A percentile compares a stretch with the other conserved stretches of the same genome.
Conservation (phyloP, 2,113 vertebrate genomes). For the Melanostigma gelatinosum region DNA sequence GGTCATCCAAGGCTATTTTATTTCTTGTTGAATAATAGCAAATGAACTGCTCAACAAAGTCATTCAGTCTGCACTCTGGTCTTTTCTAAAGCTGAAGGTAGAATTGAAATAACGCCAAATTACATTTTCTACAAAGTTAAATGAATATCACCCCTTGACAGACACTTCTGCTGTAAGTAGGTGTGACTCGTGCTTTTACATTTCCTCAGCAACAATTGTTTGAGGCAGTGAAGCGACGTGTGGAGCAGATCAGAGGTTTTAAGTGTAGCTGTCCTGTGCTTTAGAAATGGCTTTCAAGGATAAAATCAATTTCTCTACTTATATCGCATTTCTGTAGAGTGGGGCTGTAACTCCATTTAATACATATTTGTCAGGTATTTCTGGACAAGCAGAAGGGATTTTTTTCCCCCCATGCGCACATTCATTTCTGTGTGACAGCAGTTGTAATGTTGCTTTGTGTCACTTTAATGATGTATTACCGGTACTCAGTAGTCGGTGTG, state of each 20-base stretch:
- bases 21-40: conserved; percentile 41
- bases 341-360: conserved; percentile 70
- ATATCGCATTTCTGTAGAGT: conserved; percentile 48
- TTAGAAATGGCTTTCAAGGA: conserved; percentile 58
- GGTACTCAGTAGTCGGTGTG: conserved; percentile 54
- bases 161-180: conserved; percentile 12
- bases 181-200: conserved; percentile 34
- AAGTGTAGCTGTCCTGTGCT: conserved; percentile 35
- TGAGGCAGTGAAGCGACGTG: conserved; percentile 40
- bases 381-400: conserved; percentile 61
- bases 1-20: conserved; percentile 18
- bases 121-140: conserved; percentile 36
- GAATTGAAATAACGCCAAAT: conserved; percentile 12
- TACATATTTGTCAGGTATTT: conserved; percentile 76
- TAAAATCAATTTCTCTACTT: conserved; percentile 60
- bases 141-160: conserved; percentile 37
- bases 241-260: conserved; percentile 45
- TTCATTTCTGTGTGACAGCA: conserved; percentile 67
- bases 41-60: conserved; percentile 36
- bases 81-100: conserved; percentile 21
- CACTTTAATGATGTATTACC: conserved; percentile 61
- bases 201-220: conserved; percentile 41
- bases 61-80: conserved; percentile 4
- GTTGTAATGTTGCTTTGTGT: conserved; percentile 63
- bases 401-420: conserved; percentile 40